phyloP scores from a whole-genome alignment of 2,113 vertebrate genomes.

The Carassius gibelio region DNA sequence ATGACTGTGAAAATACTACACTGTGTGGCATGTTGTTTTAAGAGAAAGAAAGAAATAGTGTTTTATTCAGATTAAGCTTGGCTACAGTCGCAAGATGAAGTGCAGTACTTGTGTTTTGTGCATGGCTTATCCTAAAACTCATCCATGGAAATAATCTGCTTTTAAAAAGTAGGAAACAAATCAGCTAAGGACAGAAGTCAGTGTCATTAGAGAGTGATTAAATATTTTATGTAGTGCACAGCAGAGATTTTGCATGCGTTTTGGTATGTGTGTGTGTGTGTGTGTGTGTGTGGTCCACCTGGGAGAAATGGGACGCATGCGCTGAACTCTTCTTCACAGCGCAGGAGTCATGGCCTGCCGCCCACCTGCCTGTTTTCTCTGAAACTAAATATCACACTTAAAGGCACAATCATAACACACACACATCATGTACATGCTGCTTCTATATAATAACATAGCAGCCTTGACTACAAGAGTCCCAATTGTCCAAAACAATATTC shows the following conservation, averaged over 20 bases:
- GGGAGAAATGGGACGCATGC: background rate
- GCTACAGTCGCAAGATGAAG: conserved; percentile 97
- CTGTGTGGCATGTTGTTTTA: conserved; percentile 74
- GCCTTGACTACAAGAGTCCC: background rate
- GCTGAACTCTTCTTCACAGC: background rate
- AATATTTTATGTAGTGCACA: conserved; percentile 88
- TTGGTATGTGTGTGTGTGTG: background rate
- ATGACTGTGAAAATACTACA: conserved; percentile 77
- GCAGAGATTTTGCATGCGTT: conserved; percentile 45
- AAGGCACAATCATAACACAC: background rate
- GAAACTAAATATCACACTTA: background rate
- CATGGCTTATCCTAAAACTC: conserved; percentile 97
- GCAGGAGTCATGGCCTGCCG: background rate
- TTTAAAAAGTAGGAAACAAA: conserved; percentile 99
- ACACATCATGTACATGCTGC: background rate
- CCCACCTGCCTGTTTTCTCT: background rate
- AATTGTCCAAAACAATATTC: background rate
- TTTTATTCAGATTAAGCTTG: conserved; percentile 99
- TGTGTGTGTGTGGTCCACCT: background rate
- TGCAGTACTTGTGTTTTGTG: conserved; percentile 96
- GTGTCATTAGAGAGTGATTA: conserved; percentile 98
- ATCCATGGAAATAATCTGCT: conserved; percentile 99
- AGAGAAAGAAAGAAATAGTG: conserved; percentile 68
- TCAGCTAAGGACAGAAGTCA: conserved; percentile 97
- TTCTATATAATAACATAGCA: background rate